A percentile compares a stretch with the other conserved stretches of the same genome.
These are phyloP conservation scores for Corydoras maculifer DNA, from an alignment of 2,113 vertebrate species.

Conservation along the genomic window DNA sequence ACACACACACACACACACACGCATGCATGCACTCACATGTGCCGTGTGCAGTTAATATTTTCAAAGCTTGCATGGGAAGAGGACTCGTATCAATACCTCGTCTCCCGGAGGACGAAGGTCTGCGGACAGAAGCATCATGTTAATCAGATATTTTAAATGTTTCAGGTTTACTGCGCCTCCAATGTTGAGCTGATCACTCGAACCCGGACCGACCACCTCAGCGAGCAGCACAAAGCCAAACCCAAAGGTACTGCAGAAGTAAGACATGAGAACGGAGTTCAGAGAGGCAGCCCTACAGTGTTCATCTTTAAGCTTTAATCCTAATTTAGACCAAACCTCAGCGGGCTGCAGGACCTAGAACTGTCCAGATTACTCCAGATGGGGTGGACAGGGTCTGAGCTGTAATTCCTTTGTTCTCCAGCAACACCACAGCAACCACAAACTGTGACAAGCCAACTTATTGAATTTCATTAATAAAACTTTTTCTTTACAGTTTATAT, in stretches of 20 bases:
- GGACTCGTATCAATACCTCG: not conserved
- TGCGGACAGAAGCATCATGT: not conserved
- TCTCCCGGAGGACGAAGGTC: not conserved
- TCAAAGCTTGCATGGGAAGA: not conserved
- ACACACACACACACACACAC: too few relatives aligned
- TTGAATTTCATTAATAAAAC: too few relatives aligned
- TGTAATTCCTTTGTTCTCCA: too few relatives aligned
- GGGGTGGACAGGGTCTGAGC: too few relatives aligned
- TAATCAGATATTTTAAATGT: slow-evolving; percentile 2
- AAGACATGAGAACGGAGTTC: not conserved
- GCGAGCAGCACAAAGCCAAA: slow-evolving; percentile 92
- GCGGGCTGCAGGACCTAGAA: too few relatives aligned
- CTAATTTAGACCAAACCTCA: too few relatives aligned
- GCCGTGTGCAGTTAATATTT: not conserved
- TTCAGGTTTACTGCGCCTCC: slow-evolving; percentile 90
- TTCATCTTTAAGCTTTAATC: too few relatives aligned
- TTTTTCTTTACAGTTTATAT: too few relatives aligned
- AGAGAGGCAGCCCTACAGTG: too few relatives aligned
- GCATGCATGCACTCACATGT: not conserved
- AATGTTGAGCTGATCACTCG: slow-evolving; percentile 95
- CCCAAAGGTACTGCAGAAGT: slow-evolving; percentile 72
- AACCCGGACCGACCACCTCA: slow-evolving; percentile 91
- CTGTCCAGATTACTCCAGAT: too few relatives aligned
- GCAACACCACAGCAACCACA: too few relatives aligned
- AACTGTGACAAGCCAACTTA: too few relatives aligned